phyloP scores from a whole-genome alignment of 2,888 invertebrate species.

The Pachycephus smyrnensis region DNA sequence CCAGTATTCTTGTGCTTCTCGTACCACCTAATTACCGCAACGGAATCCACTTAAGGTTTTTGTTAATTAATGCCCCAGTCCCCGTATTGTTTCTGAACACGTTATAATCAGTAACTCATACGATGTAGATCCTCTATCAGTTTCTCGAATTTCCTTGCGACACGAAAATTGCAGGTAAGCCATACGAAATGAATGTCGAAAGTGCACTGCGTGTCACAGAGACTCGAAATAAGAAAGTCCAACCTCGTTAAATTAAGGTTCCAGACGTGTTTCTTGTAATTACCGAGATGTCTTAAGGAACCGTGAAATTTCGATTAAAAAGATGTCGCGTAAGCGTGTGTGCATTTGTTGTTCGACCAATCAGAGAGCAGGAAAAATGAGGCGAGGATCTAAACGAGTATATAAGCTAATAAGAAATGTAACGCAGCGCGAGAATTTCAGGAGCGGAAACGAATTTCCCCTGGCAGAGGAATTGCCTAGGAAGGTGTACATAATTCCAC shows the following conservation, averaged over 20 bases:
- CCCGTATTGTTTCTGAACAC: background rate
- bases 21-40: slow-evolving; percentile 45
- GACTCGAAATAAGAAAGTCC: background rate
- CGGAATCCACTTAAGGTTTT: slow-evolving; percentile 25
- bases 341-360: background rate
- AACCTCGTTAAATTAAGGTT: background rate
- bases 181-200: background rate
- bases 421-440: slow-evolving; percentile 13
- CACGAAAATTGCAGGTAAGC: background rate
- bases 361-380: background rate
- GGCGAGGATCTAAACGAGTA: background rate
- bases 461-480: background rate
- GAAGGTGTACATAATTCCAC: slow-evolving; percentile 11
- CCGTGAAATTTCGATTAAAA: background rate
- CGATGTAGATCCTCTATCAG: background rate
- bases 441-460: slow-evolving; percentile 19
- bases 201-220: background rate
- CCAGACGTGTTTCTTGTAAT: background rate
- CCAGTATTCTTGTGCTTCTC: slow-evolving; percentile 10
- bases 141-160: background rate
- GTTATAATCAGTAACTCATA: background rate
- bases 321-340: background rate
- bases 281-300: background rate
- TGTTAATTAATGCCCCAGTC: background rate
- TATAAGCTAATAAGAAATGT: background rate